Evolutionary conservation across 2,888 invertebrate genomes (phyloP).

Genomic region (Falcaria lacertinaria): DNA sequence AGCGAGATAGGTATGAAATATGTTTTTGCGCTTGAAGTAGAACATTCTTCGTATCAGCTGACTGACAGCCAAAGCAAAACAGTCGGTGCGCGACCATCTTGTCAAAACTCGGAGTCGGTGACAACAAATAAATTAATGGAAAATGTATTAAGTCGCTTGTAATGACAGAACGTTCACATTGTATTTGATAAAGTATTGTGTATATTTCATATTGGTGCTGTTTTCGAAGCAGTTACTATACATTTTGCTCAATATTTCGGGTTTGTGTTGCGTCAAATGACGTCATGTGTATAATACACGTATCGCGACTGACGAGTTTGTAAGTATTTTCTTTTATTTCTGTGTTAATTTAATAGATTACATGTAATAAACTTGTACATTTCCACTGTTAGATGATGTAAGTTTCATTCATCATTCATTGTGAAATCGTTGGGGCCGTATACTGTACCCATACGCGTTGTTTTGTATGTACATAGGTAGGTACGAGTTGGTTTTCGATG

Average conservation of each 20-base stretch:
- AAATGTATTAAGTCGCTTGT: slow-evolving; percentile 74
- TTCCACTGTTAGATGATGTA: slow-evolving; percentile 36
- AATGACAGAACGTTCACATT: slow-evolving; percentile 67
- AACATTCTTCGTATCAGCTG: slow-evolving; percentile 77
- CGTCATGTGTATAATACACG: slow-evolving; percentile 80
- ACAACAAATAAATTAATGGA: slow-evolving; percentile 78
- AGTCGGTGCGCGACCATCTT: slow-evolving; percentile 81
- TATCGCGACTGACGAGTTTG: slow-evolving; percentile 75
- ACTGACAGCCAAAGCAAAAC: slow-evolving; percentile 81
- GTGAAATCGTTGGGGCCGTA: slow-evolving; percentile 36
- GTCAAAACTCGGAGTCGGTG: slow-evolving; percentile 77
- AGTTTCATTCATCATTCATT: slow-evolving; percentile 71
- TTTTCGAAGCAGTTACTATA: slow-evolving; percentile 61
- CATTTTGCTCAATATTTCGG: slow-evolving; percentile 75
- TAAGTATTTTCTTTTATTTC: slow-evolving; percentile 77
- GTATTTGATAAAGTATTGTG: slow-evolving; percentile 67
- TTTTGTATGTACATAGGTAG: slow-evolving; percentile 24
- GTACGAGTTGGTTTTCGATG: slow-evolving; percentile 54
- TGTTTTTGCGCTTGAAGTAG: slow-evolving; percentile 45
- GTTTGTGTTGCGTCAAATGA: slow-evolving; percentile 78
- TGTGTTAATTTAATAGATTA: slow-evolving; percentile 59
- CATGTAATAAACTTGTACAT: slow-evolving; percentile 37
- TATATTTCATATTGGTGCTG: slow-evolving; percentile 61
- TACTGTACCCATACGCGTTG: slow-evolving; percentile 23
- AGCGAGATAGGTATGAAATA: slow-evolving; percentile 41